Evolutionary conservation across 2,888 invertebrate species (phyloP), one percentile per base, ranked within the genome.

Genomic region (Melanotus villosus): DNA sequence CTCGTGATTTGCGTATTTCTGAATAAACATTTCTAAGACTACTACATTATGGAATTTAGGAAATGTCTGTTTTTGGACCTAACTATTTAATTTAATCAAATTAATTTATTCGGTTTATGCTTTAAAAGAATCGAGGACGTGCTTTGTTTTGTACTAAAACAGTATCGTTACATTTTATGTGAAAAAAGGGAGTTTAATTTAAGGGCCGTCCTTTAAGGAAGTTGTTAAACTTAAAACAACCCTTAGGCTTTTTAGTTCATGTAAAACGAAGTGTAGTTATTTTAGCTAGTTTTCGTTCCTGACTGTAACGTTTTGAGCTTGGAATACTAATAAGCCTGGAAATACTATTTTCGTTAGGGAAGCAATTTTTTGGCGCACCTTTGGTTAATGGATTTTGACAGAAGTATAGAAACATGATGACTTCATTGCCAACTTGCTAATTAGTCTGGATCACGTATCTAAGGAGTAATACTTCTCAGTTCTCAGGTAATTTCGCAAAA

Each of bases 251-350:
- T n/a, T 18, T 18, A 52, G 52, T 32, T 52, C 32, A 52, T 32
- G 52, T 32, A 52, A 52, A 32, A 52, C 30, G 16, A 16, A 52
- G 30, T 52, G 52, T 32, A 52, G 30, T 32, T 52, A 26, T 16
- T 23, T 52, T 18, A 16, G 52, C 32, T 32, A 32, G 26, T 30
- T 52, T 47, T 47, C 47, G 26, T 47, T 47, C 19, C 32, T 18
- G 52, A 32, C 16, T 19, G 52, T n/a, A 18, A 32, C 52, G 9
- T 14, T 21, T 6, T 12, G 23, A 47, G 9, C 23, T 23, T 12
- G 32, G 52, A 32, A 52, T 32, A 32, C 52, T 52, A 52, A 52
- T 52, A 18, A 52, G 26, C 16, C 16, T 32, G 18, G 9, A 7
- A 26, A 2, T n/a, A 34, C 3, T n/a, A 34, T 34, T 41, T 41